Evolutionary conservation across 2,797 vertebrate species (phyloP).

Genomic region (Fratercula arctica): DNA sequence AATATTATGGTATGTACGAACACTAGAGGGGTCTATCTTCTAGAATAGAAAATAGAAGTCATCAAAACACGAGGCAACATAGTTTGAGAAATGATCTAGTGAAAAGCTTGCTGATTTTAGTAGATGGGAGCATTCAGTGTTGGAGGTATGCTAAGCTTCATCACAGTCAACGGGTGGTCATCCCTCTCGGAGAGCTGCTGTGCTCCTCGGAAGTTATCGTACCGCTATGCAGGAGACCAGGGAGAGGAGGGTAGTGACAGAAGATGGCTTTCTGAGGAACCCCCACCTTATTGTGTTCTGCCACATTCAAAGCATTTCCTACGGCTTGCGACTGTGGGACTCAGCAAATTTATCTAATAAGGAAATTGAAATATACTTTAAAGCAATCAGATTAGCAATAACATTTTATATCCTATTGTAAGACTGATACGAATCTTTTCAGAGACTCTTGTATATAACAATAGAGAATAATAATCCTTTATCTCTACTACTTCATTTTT

Average conservation of each 20-base stretch:
- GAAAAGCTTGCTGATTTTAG: not conserved
- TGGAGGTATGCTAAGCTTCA: not conserved
- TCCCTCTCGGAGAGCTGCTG: not conserved
- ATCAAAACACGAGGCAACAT: not conserved
- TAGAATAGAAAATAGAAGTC: not conserved
- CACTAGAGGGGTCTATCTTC: not conserved
- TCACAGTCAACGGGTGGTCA: not conserved
- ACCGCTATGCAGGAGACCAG: not conserved
- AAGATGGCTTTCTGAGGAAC: not conserved
- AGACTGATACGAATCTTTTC: not conserved
- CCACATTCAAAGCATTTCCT: not conserved
- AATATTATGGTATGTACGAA: not conserved
- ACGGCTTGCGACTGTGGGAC: not conserved
- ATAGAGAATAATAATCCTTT: not conserved
- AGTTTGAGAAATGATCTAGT: not conserved
- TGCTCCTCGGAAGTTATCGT: not conserved
- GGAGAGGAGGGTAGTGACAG: not conserved
- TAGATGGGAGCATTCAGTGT: not conserved
- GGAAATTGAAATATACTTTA: not conserved
- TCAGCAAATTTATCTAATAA: not conserved
- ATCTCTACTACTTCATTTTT: not conserved
- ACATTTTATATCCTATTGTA: not conserved
- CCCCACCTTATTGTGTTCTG: not conserved
- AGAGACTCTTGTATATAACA: not conserved
- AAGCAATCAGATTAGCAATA: slow-evolving; percentile 1